Evolutionary conservation across 2,797 vertebrate species (phyloP).

Genomic region (Molossus alvarezi): DNA sequence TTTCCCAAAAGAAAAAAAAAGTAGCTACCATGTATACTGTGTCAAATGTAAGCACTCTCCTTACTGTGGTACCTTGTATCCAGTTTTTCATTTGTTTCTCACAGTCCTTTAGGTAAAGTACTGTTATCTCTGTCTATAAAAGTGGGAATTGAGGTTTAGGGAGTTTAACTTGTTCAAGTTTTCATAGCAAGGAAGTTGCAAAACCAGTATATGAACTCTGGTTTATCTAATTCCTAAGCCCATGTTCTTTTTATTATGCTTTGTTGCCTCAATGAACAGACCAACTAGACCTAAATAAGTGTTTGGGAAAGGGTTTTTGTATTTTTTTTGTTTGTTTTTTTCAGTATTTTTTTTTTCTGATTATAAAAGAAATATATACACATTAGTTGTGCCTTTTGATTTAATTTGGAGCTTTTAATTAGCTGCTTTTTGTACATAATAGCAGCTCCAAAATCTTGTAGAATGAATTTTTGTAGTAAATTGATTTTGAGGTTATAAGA

Average conservation of each 20-base stretch:
- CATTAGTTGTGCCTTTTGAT: neutral
- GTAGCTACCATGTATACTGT: neutral
- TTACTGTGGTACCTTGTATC: neutral
- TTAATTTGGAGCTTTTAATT: conserved; percentile 58
- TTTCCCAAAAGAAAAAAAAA: conserved; percentile 42
- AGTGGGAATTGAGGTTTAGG: neutral
- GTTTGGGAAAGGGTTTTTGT: neutral
- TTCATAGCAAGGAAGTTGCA: conserved; percentile 15
- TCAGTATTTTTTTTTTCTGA: neutral
- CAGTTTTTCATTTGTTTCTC: conserved; percentile 1
- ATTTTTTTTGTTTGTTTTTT: neutral
- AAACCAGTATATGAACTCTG: conserved; percentile 11
- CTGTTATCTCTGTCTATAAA: conserved; percentile 27
- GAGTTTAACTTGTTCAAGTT: conserved; percentile 32
- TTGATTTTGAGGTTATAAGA: conserved; percentile 60
- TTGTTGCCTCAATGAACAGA: conserved; percentile 45
- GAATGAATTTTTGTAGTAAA: neutral
- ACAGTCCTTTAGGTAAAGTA: conserved; percentile 5
- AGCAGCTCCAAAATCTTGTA: neutral
- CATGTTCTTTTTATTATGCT: conserved; percentile 46
- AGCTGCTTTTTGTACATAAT: conserved; percentile 29
- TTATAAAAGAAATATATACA: conserved; percentile 8
- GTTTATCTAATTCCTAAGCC: conserved; percentile 27
- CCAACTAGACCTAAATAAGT: neutral
- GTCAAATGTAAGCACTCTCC: neutral